phyloP scores from a whole-genome alignment of 2,113 vertebrate species.

The Eublepharis macularius region DNA sequence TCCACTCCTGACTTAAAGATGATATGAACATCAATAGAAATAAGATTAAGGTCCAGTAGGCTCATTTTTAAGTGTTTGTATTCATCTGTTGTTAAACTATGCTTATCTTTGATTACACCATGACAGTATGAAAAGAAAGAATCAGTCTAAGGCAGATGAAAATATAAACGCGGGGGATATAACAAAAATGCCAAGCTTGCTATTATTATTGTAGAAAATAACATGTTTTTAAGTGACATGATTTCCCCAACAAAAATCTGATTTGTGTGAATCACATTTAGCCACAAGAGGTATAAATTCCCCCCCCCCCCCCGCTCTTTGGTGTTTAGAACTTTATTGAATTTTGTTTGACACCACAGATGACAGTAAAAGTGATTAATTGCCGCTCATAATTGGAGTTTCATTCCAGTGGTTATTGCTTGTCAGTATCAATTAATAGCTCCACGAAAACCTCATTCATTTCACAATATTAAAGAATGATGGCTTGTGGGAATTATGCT shows the following conservation, averaged over 20 bases:
- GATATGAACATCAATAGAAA: neutral
- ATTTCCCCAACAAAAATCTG: constrained; percentile 48
- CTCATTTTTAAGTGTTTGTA: constrained; percentile 35
- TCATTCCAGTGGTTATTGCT: constrained; percentile 82
- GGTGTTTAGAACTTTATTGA: constrained; percentile 66
- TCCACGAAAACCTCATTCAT: constrained; percentile 74
- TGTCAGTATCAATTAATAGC: constrained; percentile 85
- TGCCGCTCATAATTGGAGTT: constrained; percentile 81
- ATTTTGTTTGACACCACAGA: constrained; percentile 73
- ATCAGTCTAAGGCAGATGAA: constrained; percentile 23
- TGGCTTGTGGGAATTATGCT: constrained; percentile 74
- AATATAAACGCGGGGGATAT: neutral
- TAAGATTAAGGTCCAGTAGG: neutral
- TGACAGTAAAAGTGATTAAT: constrained; percentile 87
- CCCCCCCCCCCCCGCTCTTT: too few relatives aligned
- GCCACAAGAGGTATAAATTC: constrained; percentile 45
- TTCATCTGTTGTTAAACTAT: constrained; percentile 15
- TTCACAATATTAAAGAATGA: constrained; percentile 77
- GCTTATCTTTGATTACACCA: constrained; percentile 9
- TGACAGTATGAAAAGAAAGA: constrained; percentile 36
- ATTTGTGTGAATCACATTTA: constrained; percentile 49
- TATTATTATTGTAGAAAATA: constrained; percentile 36
- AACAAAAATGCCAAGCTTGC: neutral
- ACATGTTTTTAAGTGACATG: constrained; percentile 21
- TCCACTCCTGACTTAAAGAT: neutral